These are phyloP conservation scores for Nipponia nippon DNA, from an alignment of 2,113 vertebrate species.

Conservation along the genomic window DNA sequence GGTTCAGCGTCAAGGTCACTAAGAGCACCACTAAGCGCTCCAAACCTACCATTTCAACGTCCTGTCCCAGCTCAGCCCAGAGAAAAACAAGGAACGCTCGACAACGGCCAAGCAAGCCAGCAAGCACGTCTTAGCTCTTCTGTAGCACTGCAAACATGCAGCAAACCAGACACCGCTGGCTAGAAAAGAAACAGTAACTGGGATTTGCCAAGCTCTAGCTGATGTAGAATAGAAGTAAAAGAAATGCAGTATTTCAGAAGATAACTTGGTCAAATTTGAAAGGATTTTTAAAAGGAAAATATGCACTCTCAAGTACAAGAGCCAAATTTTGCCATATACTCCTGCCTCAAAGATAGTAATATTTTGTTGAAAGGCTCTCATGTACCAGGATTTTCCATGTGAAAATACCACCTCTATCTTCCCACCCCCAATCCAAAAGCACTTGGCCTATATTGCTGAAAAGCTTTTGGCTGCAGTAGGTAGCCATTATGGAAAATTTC, in stretches of 20 bases:
- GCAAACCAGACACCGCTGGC: background rate
- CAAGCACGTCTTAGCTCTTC: background rate
- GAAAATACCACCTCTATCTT: background rate
- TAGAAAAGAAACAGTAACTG: background rate
- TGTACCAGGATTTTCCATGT: background rate
- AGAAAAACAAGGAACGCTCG: background rate
- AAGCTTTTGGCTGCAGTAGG: background rate
- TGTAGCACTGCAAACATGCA: background rate
- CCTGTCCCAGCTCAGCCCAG: background rate
- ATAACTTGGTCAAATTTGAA: background rate
- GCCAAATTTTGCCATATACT: background rate
- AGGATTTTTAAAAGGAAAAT: background rate
- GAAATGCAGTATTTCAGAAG: background rate
- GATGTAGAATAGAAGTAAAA: background rate
- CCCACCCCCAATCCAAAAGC: background rate
- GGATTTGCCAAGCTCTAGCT: background rate
- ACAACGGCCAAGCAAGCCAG: background rate
- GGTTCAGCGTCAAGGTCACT: background rate
- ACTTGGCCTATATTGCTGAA: background rate
- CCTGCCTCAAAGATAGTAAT: background rate
- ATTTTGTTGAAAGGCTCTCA: background rate
- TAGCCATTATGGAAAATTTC: background rate
- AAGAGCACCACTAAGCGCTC: background rate
- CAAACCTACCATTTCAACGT: background rate
- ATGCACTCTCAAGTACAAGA: background rate